phyloP scores from a whole-genome alignment of 2,797 vertebrate genomes.

The Percopsis omiscomaycus region DNA sequence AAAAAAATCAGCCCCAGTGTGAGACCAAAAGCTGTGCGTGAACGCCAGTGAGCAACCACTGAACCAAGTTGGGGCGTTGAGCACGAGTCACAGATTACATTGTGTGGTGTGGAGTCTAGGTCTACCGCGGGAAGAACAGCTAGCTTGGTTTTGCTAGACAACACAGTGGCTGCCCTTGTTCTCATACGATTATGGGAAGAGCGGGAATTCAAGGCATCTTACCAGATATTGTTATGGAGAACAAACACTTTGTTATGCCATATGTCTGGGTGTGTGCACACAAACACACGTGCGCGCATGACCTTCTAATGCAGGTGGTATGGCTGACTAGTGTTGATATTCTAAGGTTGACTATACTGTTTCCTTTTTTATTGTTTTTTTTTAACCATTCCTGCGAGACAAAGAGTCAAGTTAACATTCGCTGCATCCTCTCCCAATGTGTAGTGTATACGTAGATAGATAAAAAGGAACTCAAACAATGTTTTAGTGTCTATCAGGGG shows the following conservation, averaged over 20 bases:
- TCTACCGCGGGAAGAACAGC: conserved; percentile 1
- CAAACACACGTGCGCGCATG: conserved; percentile 18
- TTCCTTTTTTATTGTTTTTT: conserved; percentile 3
- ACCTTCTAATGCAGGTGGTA: conserved; percentile 60
- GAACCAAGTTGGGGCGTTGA: background rate
- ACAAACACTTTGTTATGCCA: conserved; percentile 17
- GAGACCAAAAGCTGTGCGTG: background rate
- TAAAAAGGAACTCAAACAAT: no score
- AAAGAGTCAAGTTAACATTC: no score
- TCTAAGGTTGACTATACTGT: conserved; percentile 36
- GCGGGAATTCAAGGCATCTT: conserved; percentile 16
- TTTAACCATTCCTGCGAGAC: background rate
- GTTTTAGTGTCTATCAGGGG: background rate
- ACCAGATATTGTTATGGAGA: conserved; percentile 6
- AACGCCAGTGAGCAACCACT: background rate
- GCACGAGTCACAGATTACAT: conserved; percentile 4
- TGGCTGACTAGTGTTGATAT: conserved; percentile 27
- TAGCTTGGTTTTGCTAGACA: conserved; percentile 19
- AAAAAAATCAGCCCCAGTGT: background rate
- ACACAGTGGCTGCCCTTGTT: conserved; percentile 4
- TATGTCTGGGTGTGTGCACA: background rate
- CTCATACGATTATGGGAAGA: conserved; percentile 10
- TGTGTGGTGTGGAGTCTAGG: conserved; percentile 3
- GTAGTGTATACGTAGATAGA: no score
- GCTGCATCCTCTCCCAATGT: no score